These are phyloP conservation scores for Sebastes reedi DNA, from an alignment of 2,797 vertebrate species.

Conservation along the genomic window DNA sequence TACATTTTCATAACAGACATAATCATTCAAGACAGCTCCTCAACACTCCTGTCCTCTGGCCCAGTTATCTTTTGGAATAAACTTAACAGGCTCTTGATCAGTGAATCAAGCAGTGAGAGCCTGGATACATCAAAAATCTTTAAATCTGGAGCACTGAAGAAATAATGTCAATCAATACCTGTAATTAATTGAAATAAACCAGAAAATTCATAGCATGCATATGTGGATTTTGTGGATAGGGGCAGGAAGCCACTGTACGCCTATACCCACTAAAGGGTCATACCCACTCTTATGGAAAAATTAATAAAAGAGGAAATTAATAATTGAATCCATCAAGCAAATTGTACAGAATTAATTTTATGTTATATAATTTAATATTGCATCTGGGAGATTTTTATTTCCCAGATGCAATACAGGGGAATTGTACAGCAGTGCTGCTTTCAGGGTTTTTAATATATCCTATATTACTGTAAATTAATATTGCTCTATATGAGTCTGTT, in stretches of 20 bases:
- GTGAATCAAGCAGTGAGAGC: not conserved
- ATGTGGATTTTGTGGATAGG: not conserved
- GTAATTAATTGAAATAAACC: not conserved
- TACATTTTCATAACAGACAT: not conserved
- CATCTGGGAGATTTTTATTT: not conserved
- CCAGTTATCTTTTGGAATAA: not conserved
- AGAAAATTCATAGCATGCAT: not conserved
- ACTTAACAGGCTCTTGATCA: slow-evolving; percentile 2
- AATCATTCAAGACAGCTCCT: not conserved
- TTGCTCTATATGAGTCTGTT: not conserved
- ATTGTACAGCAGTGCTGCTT: not conserved
- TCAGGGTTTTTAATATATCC: not conserved
- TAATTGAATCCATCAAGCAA: not conserved
- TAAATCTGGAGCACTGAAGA: not conserved
- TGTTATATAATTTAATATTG: not conserved
- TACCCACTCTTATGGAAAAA: not conserved
- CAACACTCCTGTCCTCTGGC: not conserved
- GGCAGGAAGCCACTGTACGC: not conserved
- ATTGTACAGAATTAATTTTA: not conserved
- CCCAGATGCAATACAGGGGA: not conserved
- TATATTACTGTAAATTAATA: not conserved
- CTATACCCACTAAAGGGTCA: not conserved
- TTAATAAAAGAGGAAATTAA: not conserved
- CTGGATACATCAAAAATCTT: not conserved
- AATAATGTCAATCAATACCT: not conserved